Evolutionary conservation across 2,888 invertebrate species (phyloP), one percentile per base, ranked within the genome.

Genomic region (Heliconius hortense): DNA sequence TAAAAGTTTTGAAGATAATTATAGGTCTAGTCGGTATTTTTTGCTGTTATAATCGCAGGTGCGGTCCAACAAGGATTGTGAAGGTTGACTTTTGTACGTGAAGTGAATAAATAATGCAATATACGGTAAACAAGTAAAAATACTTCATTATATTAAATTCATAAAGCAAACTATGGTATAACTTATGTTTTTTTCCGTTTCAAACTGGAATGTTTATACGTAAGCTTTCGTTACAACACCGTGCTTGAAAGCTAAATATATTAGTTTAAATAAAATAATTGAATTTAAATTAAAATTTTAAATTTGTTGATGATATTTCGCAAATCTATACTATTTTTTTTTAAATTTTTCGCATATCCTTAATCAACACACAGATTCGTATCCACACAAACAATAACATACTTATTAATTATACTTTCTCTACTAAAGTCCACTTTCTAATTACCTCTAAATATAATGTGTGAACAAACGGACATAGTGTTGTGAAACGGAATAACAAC

Each of bases 31-130:
- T 72, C 59, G n/a, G 53, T 67, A 48, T 43, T 76, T 56, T 76
- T 76, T 68, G 72, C 64, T 63, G 63, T 59, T 69, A 62, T 69
- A 63, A 53, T 60, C 80, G 80, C 83, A 83, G 84, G 84, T 85
- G 85, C 82, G 82, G 81, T 80, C 59, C 68, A 75, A 78, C 81
- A 80, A 79, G 84, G 83, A 80, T 82, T 79, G 82, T 81, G 84
- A 87, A 87, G 87, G 88, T 82, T 85, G 81, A 69, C 81, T 82
- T 82, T 81, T 80, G 81, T 82, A 81, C 87, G 88, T 82, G 86
- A 75, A 76, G 77, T 53, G 87, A 85, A 87, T 88, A 83, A 82
- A 77, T 87, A 86, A 87, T 80, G 79, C 78, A 79, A 81, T 83
- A 74, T 76, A 64, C 26, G 21, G 60, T 75, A 74, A 76, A 78